Conservation (phyloP, 1,140 invertebrate genomes). For the Helicoverpa armigera region DNA sequence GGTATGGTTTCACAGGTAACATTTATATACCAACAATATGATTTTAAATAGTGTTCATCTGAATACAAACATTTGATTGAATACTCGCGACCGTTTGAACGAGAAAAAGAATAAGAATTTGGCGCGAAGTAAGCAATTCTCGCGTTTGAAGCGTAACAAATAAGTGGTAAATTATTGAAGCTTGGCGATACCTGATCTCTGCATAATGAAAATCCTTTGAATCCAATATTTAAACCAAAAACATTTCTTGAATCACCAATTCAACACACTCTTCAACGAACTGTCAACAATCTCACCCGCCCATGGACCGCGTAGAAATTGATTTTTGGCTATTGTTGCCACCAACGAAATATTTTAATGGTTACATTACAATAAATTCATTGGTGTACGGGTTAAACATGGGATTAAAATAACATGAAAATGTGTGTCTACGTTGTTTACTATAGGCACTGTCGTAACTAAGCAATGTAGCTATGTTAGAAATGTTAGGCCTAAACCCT, state of each 20-base stretch:
- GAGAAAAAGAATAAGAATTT: slow-evolving; percentile 54
- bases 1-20: neutral
- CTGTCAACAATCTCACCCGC: slow-evolving; percentile 83
- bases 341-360: slow-evolving; percentile 37
- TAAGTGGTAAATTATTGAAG: neutral
- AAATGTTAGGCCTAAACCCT: too few species aligned
- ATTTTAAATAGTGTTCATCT: too few species aligned
- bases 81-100: slow-evolving; percentile 39
- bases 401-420: neutral
- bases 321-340: slow-evolving; percentile 84
- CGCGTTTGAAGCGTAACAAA: neutral
- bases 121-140: slow-evolving; percentile 67
- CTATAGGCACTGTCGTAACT: too few species aligned
- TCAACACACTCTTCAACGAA: slow-evolving; percentile 75
- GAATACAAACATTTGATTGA: slow-evolving; percentile 31
- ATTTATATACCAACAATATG: neutral
- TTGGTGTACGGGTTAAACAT: neutral
- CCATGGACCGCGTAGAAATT: slow-evolving; percentile 84
- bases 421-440: neutral
- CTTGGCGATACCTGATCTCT: slow-evolving; percentile 83
- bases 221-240: slow-evolving; percentile 77
- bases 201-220: slow-evolving; percentile 76
- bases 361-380: neutral
- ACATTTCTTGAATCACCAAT: slow-evolving; percentile 77
- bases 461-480: too few species aligned